These are phyloP conservation scores for Drosophila saltans DNA, from an alignment of 1,140 invertebrate species.

Conservation along the genomic window DNA sequence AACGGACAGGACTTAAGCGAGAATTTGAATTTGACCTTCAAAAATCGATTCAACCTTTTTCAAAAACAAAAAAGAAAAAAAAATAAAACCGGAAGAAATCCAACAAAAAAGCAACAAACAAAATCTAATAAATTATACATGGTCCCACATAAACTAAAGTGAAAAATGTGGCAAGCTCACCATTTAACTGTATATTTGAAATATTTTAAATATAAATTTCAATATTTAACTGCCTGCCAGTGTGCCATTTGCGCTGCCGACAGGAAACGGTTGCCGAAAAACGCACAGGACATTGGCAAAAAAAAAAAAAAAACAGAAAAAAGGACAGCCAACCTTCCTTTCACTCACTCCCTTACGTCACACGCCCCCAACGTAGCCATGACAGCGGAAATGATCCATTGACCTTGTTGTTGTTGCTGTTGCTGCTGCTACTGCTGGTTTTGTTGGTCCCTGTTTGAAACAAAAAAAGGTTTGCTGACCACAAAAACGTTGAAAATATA, in stretches of 20 bases:
- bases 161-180: slow-evolving; percentile 57
- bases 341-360: neutral
- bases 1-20: neutral
- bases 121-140: slow-evolving; percentile 78
- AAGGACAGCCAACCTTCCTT: slow-evolving; percentile 27
- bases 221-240: slow-evolving; percentile 73
- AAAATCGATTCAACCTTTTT: slow-evolving; percentile 24
- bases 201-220: slow-evolving; percentile 81
- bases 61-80: neutral
- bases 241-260: slow-evolving; percentile 40
- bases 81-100: neutral
- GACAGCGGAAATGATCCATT: slow-evolving; percentile 80
- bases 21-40: slow-evolving; percentile 24
- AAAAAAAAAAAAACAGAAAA: slow-evolving; percentile 12
- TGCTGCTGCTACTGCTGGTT: slow-evolving; percentile 19
- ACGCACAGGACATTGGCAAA: slow-evolving; percentile 27
- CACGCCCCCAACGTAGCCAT: slow-evolving; percentile 38
- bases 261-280: slow-evolving; percentile 68
- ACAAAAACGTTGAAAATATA: slow-evolving; percentile 80
- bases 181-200: slow-evolving; percentile 78
- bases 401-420: slow-evolving; percentile 51
- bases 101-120: slow-evolving; percentile 3
- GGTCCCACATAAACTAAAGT: slow-evolving; percentile 74
- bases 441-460: slow-evolving; percentile 34
- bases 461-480: slow-evolving; percentile 70